Percentiles rank a stretch among this genome's conserved stretches.
phyloP scores from a whole-genome alignment of 2,888 invertebrate species.

The Ptycholaimellus sp. region DNA sequence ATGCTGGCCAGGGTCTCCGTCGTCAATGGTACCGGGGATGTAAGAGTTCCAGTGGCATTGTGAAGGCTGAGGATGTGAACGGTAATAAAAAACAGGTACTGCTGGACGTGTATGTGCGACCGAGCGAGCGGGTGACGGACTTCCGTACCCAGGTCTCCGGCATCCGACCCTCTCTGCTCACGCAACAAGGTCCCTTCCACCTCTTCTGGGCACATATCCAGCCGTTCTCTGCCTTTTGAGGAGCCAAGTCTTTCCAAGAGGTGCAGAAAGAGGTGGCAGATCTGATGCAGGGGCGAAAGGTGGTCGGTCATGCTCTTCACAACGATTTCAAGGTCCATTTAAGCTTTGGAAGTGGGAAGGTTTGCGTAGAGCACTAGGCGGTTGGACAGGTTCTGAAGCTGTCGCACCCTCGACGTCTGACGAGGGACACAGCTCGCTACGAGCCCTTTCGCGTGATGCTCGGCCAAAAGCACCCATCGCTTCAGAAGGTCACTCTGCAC shows the following conservation, averaged over 20 bases:
- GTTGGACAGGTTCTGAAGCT: constrained; percentile 48
- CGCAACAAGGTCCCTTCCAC: too few relatives aligned
- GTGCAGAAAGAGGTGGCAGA: constrained; percentile 55
- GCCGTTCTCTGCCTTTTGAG: too few relatives aligned
- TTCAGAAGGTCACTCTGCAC: too few relatives aligned
- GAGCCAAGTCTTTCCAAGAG: constrained; percentile 30
- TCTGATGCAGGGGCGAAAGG: constrained; percentile 44
- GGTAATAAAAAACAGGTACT: too few relatives aligned
- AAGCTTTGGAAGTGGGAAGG: too few relatives aligned
- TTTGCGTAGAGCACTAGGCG: too few relatives aligned
- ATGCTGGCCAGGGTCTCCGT: constrained; percentile 57
- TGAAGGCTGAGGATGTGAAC: too few relatives aligned
- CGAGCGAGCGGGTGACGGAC: constrained; percentile 46
- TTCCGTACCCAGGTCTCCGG: constrained; percentile 66
- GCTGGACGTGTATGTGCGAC: constrained; percentile 53
- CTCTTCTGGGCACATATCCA: too few relatives aligned
- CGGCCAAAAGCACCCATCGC: too few relatives aligned
- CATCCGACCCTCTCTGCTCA: constrained; percentile 40
- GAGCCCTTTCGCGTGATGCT: constrained; percentile 47
- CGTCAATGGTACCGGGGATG: constrained; percentile 41
- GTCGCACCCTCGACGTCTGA: constrained; percentile 47
- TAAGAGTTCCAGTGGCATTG: constrained; percentile 1
- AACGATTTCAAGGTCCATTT: constrained; percentile 59
- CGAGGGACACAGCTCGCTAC: constrained; percentile 52
- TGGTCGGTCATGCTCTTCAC: constrained; percentile 63